Conservation (phyloP, 2,113 vertebrate species). For the Mastomys natalensis region DNA sequence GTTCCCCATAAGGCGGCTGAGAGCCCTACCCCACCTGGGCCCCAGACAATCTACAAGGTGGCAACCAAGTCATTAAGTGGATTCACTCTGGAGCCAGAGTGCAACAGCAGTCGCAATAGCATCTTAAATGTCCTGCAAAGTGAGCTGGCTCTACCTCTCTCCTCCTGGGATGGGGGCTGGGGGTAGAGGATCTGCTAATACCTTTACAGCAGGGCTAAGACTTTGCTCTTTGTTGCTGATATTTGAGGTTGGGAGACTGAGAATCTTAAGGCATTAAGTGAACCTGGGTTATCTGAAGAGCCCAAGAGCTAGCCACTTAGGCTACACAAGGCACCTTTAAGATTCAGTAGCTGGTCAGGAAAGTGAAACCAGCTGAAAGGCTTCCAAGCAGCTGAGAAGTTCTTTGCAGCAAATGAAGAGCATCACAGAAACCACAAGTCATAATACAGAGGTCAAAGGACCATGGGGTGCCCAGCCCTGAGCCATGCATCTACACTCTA, state of each 20-base stretch:
- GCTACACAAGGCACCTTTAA: constrained; percentile 4
- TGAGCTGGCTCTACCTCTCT: background rate
- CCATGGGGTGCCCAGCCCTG: background rate
- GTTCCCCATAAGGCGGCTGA: background rate
- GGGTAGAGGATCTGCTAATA: background rate
- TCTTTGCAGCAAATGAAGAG: background rate
- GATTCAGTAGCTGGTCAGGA: constrained; percentile 36
- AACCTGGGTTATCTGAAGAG: constrained; percentile 15
- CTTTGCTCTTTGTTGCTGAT: background rate
- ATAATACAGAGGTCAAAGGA: too few species aligned
- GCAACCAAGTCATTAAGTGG: background rate
- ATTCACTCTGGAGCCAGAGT: background rate
- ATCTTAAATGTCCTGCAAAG: background rate
- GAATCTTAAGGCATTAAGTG: background rate
- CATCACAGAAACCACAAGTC: background rate
- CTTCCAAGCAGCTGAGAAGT: constrained; percentile 36
- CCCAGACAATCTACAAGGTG: background rate
- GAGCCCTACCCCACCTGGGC: background rate
- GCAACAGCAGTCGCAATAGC: background rate
- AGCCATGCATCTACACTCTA: too few species aligned
- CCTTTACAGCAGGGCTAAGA: background rate
- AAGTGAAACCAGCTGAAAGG: constrained; percentile 16
- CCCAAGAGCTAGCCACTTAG: constrained; percentile 8
- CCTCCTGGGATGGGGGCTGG: background rate
- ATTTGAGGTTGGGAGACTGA: background rate